phyloP scores from a whole-genome alignment of 2,113 vertebrate genomes.

The Heteronetta atricapilla region DNA sequence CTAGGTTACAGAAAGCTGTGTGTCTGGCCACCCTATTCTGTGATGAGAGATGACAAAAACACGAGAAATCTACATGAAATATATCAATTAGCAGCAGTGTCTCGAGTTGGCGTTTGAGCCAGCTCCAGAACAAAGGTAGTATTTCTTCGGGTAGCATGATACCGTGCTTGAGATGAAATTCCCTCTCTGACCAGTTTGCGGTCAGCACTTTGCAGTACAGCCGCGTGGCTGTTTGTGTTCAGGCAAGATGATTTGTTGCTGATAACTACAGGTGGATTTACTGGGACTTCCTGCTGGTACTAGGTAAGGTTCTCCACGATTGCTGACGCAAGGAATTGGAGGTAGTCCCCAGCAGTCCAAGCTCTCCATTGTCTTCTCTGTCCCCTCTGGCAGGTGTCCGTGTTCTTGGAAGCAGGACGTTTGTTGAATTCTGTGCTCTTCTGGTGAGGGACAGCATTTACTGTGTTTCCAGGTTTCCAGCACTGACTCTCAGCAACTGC shows the following conservation, averaged over 20 bases:
- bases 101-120: not conserved
- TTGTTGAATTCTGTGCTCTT: not conserved
- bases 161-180: not conserved
- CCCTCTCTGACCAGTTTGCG: not conserved
- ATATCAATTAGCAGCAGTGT: not conserved
- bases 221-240: not conserved
- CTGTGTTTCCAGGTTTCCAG: not conserved
- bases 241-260: not conserved
- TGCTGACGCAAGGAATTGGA: not conserved
- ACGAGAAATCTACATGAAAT: not conserved
- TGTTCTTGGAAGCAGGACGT: not conserved
- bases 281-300: not conserved
- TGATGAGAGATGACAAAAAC: not conserved
- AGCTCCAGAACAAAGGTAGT: not conserved
- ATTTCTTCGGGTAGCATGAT: rapidly evolving
- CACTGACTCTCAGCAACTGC: not conserved
- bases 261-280: not conserved
- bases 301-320: not conserved
- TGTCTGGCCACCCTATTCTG: not conserved
- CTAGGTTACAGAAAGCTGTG: not conserved
- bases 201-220: not conserved
- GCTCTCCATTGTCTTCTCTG: not conserved
- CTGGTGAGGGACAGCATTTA: not conserved
- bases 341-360: rapidly evolving
- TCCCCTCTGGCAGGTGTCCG: rapidly evolving